Percentiles rank a stretch among this genome's conserved stretches.
Conservation (phyloP, 2,797 vertebrate species). For the Alca torda region DNA sequence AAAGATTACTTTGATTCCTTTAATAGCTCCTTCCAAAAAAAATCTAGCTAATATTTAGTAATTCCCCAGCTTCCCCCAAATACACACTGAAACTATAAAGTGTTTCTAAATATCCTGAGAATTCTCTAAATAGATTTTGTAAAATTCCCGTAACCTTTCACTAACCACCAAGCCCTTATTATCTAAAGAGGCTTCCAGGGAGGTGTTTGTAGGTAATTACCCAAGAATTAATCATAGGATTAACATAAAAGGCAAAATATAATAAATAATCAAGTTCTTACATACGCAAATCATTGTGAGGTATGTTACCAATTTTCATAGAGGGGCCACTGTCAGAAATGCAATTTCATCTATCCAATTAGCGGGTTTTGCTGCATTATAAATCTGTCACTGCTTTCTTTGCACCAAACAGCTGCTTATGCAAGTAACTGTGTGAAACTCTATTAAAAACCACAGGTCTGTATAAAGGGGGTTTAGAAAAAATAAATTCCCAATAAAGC, state of each 20-base stretch:
- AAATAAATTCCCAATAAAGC: neutral
- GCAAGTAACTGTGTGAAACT: conserved; percentile 69
- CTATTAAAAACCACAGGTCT: conserved; percentile 70
- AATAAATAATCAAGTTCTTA: conserved; percentile 57
- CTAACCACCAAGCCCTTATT: conserved; percentile 44
- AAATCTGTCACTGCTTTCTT: conserved; percentile 71
- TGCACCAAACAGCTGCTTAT: conserved; percentile 70
- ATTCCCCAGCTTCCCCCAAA: conserved; percentile 6
- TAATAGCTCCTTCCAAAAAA: neutral
- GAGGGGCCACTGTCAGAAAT: conserved; percentile 70
- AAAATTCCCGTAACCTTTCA: conserved; percentile 54
- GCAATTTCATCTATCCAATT: conserved; percentile 76
- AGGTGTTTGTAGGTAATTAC: conserved; percentile 60
- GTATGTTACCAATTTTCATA: conserved; percentile 64
- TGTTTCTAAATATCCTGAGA: conserved; percentile 43
- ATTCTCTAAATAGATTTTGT: conserved; percentile 45
- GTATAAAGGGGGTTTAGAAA: conserved; percentile 6
- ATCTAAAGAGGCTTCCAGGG: conserved; percentile 57
- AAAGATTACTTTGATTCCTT: conserved; percentile 31
- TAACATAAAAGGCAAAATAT: conserved; percentile 31
- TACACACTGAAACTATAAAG: conserved; percentile 3
- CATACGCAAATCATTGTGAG: conserved; percentile 56
- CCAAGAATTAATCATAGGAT: conserved; percentile 61
- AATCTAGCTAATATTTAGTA: neutral
- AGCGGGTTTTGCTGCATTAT: conserved; percentile 72